These are phyloP conservation scores for Eudyptes chrysolophus DNA, from an alignment of 2,113 vertebrate species.

Conservation along the genomic window DNA sequence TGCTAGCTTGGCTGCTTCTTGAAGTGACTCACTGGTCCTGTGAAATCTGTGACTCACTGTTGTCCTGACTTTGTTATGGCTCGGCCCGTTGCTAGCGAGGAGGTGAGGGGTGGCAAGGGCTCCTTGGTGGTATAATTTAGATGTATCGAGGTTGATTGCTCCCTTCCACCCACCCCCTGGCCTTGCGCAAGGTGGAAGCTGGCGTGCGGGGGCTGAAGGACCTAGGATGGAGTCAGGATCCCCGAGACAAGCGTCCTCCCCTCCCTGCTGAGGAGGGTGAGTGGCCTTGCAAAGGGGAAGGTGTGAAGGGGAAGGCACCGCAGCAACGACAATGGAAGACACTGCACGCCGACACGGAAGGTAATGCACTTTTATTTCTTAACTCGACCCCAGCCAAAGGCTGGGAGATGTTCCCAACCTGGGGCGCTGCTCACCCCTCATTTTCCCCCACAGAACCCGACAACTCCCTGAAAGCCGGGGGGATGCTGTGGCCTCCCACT, in stretches of 20 bases:
- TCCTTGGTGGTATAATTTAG: constrained; percentile 3
- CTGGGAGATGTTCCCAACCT: not conserved
- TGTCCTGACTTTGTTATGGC: constrained; percentile 9
- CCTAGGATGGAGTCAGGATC: not conserved
- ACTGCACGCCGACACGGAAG: not conserved
- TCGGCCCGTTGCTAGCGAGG: not conserved
- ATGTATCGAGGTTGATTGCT: not conserved
- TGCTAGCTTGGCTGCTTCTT: not conserved
- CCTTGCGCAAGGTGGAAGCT: not conserved
- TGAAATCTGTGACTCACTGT: constrained; percentile 52
- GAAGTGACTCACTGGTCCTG: constrained; percentile 27
- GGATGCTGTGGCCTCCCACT: not conserved
- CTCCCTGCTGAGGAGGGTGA: not conserved
- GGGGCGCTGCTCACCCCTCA: fast-evolving
- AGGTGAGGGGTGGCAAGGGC: not conserved
- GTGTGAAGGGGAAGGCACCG: not conserved
- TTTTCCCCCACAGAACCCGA: not conserved
- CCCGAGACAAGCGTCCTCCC: not conserved
- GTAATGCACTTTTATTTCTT: not conserved
- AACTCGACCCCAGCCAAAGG: not conserved
- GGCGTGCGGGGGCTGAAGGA: not conserved
- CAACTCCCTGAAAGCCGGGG: not conserved
- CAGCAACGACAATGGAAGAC: not conserved
- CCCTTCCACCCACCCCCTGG: constrained; percentile 4
- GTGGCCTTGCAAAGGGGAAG: not conserved